Evolutionary conservation across 2,113 vertebrate species (phyloP), one percentile per base, ranked within the genome.

Genomic region (Ageneiosus marmoratus): DNA sequence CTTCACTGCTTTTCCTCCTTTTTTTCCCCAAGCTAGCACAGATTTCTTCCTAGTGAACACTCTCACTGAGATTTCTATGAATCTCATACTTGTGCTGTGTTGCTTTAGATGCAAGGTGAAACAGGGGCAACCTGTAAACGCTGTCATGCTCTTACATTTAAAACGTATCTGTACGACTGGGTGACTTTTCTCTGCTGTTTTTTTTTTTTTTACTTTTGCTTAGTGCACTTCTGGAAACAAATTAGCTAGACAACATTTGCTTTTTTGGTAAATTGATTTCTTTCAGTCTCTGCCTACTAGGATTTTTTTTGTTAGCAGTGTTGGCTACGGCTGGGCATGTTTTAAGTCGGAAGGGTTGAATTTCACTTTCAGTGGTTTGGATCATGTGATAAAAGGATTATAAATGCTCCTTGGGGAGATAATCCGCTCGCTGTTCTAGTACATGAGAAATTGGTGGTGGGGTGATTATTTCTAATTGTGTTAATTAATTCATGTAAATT

Each of bases 331-430:
- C 10, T 70, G 67, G 11, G 18, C 18, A 24, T 41, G 34, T 41
- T 41, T 41, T 10, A 24, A 69, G 34, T 69, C 34, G 9, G 4
- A 41, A 27, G 4, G 53, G 9, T 41, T 56, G 1, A 27, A 1
- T 16, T 60, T 73, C 12, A 5, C 16, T 34, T 69, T n/a, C 29
- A 16, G 18, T 53, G 69, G 29, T 51, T 56, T 69, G 70, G 22
- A 12, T 44, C 3, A 44, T 24, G 63, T 69, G 62, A 70, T 77
- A 80, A 24, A 70, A 70, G 20, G 37, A n/a, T 44, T 70, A n/a
- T 44, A 83, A 75, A n/a, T 22, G 50, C 24, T 60, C 51, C 51
- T 79, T 44, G 29, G 51, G 29, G n/a, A 24, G 60, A 74, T 69
- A 13, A 75, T 77, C 24, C 18, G 2, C 48, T 80, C 37, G 29